A percentile compares a stretch with the other conserved stretches of the same genome.
phyloP scores from a whole-genome alignment of 2,113 vertebrate genomes.

The Cervus canadensis region DNA sequence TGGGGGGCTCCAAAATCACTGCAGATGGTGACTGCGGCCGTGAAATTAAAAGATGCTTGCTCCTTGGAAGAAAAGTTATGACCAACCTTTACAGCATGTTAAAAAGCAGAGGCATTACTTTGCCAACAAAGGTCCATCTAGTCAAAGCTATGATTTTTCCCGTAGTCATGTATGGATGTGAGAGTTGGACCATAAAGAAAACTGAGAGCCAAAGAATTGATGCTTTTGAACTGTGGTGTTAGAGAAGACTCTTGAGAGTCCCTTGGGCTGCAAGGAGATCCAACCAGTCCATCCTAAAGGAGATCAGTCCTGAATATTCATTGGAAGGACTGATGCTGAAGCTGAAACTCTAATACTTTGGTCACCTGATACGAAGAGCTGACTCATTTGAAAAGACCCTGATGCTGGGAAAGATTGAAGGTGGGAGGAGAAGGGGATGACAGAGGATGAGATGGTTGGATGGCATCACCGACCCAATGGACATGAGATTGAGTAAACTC shows the following conservation, averaged over 20 bases:
- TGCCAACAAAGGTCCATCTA: neutral
- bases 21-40: neutral
- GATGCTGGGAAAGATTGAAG: neutral
- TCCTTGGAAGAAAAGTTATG: neutral
- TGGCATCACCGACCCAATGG: neutral
- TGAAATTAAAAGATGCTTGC: neutral
- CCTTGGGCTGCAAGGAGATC: neutral
- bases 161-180: neutral
- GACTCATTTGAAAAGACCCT: neutral
- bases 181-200: neutral
- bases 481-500: neutral
- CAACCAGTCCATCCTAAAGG: neutral
- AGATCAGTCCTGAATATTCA: neutral
- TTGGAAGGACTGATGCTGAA: neutral
- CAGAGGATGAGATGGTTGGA: neutral
- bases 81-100: neutral
- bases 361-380: neutral
- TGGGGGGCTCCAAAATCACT: neutral
- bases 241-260: neutral
- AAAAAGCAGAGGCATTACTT: neutral
- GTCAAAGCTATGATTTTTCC: neutral
- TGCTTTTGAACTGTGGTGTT: neutral
- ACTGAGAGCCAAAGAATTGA: fast-evolving
- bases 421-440: neutral
- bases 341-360: neutral